Evolutionary conservation across 2,113 vertebrate genomes (phyloP).

Genomic region (Xiphias gladius): DNA sequence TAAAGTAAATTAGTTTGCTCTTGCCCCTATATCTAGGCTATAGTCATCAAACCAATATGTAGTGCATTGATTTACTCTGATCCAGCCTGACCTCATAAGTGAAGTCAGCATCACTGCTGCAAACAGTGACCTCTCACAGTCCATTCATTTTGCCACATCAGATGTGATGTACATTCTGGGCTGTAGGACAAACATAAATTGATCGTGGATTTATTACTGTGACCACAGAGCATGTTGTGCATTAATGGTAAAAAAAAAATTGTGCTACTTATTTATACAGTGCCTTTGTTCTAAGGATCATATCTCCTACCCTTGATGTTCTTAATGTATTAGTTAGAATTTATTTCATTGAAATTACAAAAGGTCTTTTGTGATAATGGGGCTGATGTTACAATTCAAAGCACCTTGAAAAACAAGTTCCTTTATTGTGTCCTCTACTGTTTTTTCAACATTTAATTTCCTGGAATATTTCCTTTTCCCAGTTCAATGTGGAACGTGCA

Average conservation of each 20-base stretch:
- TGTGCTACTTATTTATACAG: neutral
- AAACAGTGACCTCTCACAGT: conserved; percentile 58
- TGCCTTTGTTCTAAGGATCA: neutral
- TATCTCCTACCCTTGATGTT: neutral
- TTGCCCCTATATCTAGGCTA: neutral
- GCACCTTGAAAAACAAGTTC: neutral
- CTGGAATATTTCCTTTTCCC: conserved; percentile 17
- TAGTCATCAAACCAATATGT: conserved; percentile 27
- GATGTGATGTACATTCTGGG: conserved; percentile 50
- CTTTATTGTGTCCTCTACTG: neutral
- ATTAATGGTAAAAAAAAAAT: conserved; percentile 16
- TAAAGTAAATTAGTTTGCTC: neutral
- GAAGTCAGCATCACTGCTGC: conserved; percentile 33
- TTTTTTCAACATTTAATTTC: conserved; percentile 17
- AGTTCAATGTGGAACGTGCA: conserved; percentile 92
- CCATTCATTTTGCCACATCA: conserved; percentile 50
- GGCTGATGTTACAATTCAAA: neutral
- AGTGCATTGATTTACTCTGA: conserved; percentile 40
- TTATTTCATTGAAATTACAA: neutral
- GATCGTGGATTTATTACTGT: conserved; percentile 41
- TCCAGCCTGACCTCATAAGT: conserved; percentile 53
- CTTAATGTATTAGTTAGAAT: neutral
- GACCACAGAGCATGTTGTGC: neutral
- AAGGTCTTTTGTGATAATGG: neutral
- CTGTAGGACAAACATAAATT: conserved; percentile 50